Base-by-base conservation (phyloP, 2,113 vertebrate species). In the Penelope pileata region DNA sequence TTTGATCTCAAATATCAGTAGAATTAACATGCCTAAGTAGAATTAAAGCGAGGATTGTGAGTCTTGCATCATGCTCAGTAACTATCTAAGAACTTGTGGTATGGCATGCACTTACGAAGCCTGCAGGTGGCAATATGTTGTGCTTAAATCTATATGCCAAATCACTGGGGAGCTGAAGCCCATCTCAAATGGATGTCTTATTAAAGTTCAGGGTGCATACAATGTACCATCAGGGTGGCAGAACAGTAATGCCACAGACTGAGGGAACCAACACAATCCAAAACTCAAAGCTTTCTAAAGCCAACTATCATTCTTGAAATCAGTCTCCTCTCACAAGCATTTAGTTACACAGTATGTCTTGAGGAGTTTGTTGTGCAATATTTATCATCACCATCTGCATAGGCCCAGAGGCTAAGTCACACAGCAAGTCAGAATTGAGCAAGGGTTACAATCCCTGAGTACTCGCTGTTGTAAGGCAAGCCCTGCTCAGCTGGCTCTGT, bases 1-100 rank as follows among this genome's bases (percentile, higher is more conserved):
- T 45, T 43, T 88, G 40, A 80, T 68, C 75, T 95, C 45, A 76
- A 48, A 79, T 85, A 80, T 24, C 48, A 53, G n/a, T 53, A 68
- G 85, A 60, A 79, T 43, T 16, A 60, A 47, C 0, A 0, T 77
- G 90, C 51, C 50, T 73, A 36, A 1, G 26, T 23, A 24, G 66
- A 15, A 51, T 38, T 76, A 72, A 58, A 54, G 75, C 1, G 0
- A 11, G 47, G 34, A 64, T 40, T 34, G 34, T 6, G 32, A 76
- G 15, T 38, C 2, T 74, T 69, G 48, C 45, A 40, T 15, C 12
- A 0, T 2, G 14, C 7, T 83, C 30, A 38, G 42, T 34, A 66
- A 8, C 16, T 47, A 11, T 3, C 9, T 34, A 29, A 77, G 40
- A 19, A 56, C 62, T 16, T 27, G 34, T 78, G n/a, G 8, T 38